Base-by-base conservation (phyloP, 2,888 invertebrate genomes). In the Cephus sareptanus region DNA sequence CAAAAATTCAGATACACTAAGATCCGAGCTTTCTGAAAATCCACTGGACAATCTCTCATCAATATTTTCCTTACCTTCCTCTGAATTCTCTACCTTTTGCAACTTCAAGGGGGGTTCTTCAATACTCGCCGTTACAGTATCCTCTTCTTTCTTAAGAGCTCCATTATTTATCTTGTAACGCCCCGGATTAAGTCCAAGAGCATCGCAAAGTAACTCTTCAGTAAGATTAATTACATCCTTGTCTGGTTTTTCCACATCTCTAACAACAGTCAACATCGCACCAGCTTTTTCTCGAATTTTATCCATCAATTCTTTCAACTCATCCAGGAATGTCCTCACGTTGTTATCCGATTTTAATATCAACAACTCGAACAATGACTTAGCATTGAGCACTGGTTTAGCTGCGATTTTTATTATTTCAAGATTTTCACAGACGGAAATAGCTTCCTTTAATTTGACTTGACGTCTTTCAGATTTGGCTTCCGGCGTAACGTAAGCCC, bases 401-500 rank as follows among this genome's bases (percentile, higher is more conserved):
- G 89, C 90, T 9, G 91, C 91, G 56, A 91, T 90, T 77, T 90
- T 91, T 31, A 85, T 83, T 78, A 91, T 90, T 77, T 91, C 90
- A 3, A 81, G 34, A 77, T 87, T 86, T 40, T 90, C 89, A 74
- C 91, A 91, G 1, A 89, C 90, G 1, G 91, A 89, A 30, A 91
- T 89, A 0, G 90, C 91, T 82, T 91, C 90, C 68, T 85, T 82
- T 82, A 91, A 82, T 79, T 91, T 91, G 0, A 85, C 79, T 75
- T 91, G 90, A 23, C 90, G 85, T 73, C 91, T 85, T 76, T 90
- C 88, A 12, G 90, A 88, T 77, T 91, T 90, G 4, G 91, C 88
- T 81, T 89, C 89, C 3, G 91, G 91, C 1, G 91, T 91, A 1
- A 89, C 89, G 71, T 91, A 91, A 4, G 90, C 91, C 90, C 90